Conservation (phyloP, 2,113 vertebrate species). For the Camelus bactrianus region DNA sequence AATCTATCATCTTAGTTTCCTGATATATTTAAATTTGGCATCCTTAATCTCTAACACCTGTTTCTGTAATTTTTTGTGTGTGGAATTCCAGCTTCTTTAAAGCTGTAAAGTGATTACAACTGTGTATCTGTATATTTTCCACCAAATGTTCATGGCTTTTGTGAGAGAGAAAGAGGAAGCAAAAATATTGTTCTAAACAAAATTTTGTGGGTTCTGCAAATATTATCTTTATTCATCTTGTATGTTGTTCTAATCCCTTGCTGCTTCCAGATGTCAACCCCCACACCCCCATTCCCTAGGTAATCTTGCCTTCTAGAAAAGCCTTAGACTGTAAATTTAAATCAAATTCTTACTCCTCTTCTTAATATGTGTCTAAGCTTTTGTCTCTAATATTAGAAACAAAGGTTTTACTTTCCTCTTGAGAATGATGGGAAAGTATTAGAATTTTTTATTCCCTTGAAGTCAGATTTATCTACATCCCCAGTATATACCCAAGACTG, state of each 20-base stretch:
- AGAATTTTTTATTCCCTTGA: background rate
- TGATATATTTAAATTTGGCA: background rate
- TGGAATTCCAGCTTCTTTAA: slow-evolving; percentile 24
- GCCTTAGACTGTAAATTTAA: background rate
- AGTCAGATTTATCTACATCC: background rate
- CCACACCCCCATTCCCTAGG: background rate
- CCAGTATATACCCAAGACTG: background rate
- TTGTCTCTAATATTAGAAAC: slow-evolving; percentile 26
- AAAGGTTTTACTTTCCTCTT: slow-evolving; percentile 10
- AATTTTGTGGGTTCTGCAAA: background rate
- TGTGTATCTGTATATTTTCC: background rate
- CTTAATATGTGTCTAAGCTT: background rate
- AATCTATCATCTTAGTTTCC: background rate
- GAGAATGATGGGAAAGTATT: background rate
- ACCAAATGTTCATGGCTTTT: background rate
- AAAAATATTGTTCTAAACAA: background rate
- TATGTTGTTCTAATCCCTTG: background rate
- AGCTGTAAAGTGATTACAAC: background rate
- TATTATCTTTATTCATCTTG: background rate
- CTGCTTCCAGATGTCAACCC: background rate
- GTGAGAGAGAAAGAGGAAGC: background rate
- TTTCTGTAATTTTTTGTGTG: background rate
- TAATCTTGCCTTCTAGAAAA: background rate
- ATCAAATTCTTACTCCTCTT: background rate
- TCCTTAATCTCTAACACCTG: background rate